phyloP scores from a whole-genome alignment of 2,113 vertebrate species.

The Podarcis muralis region DNA sequence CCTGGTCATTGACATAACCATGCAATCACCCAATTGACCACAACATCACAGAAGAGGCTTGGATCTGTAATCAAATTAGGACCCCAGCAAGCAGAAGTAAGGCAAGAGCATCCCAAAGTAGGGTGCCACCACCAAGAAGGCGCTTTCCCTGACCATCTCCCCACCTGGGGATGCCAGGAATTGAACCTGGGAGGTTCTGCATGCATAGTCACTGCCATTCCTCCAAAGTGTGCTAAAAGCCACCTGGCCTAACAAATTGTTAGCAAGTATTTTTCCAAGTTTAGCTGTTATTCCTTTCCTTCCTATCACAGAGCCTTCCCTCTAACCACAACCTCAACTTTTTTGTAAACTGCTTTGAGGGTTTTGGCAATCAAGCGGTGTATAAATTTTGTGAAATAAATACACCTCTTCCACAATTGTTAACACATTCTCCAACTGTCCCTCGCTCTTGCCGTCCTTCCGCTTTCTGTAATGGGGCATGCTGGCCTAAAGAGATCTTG shows the following conservation, averaged over 20 bases:
- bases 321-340: background rate
- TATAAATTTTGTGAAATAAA: too few relatives aligned
- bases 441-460: too few relatives aligned
- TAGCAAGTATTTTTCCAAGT: background rate
- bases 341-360: too few relatives aligned
- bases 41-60: background rate
- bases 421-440: too few relatives aligned
- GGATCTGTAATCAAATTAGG: background rate
- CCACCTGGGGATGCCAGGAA: background rate
- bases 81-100: background rate
- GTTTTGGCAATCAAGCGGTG: too few relatives aligned
- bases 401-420: too few relatives aligned
- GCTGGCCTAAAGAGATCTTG: background rate
- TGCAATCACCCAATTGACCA: background rate
- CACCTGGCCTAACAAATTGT: background rate
- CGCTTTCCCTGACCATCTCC: background rate
- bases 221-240: background rate
- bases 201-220: too few relatives aligned
- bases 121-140: background rate
- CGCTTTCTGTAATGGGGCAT: too few relatives aligned
- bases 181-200: too few relatives aligned
- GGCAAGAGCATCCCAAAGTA: background rate
- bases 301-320: background rate
- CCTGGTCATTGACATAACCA: background rate
- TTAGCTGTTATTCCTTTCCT: background rate